These are phyloP conservation scores for Isotomurus palustris DNA, from an alignment of 2,888 invertebrate genomes.

Conservation along the genomic window DNA sequence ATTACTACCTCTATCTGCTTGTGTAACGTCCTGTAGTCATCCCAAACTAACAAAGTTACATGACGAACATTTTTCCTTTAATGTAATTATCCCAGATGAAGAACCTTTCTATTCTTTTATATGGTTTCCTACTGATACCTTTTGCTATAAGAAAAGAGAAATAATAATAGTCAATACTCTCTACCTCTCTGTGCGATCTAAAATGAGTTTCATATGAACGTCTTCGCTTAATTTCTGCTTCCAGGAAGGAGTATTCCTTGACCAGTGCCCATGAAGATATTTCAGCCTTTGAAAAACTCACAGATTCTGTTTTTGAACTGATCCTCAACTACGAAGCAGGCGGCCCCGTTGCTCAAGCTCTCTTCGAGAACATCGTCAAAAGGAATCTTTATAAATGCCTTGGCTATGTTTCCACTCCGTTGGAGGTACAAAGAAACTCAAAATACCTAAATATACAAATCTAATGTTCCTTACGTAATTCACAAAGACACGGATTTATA, in stretches of 20 bases:
- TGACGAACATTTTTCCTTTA: no score
- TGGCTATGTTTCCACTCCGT: slow-evolving; percentile 17
- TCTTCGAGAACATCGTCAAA: slow-evolving; percentile 21
- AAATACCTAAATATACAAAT: no score
- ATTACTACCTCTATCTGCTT: no score
- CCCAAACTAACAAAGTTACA: no score
- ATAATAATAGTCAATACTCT: no score
- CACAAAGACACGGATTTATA: no score
- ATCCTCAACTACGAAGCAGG: slow-evolving; percentile 42
- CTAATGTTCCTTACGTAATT: not conserved
- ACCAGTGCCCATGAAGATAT: slow-evolving; percentile 46
- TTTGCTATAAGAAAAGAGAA: no score
- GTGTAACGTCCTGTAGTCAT: no score
- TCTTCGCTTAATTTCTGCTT: not conserved
- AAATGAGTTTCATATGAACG: not conserved
- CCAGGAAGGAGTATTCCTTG: slow-evolving; percentile 32
- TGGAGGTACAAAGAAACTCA: no score
- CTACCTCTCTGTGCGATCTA: not conserved
- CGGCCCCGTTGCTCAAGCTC: slow-evolving; percentile 22
- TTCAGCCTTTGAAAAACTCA: slow-evolving; percentile 45
- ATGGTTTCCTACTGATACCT: no score
- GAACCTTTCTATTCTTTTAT: no score
- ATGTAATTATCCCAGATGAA: no score
- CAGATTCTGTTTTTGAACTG: slow-evolving; percentile 47
- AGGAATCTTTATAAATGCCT: slow-evolving; percentile 34